A percentile compares a stretch with the other conserved stretches of the same genome.
Evolutionary conservation across 2,888 invertebrate species (phyloP).

Genomic region (Lithophane leautieri): DNA sequence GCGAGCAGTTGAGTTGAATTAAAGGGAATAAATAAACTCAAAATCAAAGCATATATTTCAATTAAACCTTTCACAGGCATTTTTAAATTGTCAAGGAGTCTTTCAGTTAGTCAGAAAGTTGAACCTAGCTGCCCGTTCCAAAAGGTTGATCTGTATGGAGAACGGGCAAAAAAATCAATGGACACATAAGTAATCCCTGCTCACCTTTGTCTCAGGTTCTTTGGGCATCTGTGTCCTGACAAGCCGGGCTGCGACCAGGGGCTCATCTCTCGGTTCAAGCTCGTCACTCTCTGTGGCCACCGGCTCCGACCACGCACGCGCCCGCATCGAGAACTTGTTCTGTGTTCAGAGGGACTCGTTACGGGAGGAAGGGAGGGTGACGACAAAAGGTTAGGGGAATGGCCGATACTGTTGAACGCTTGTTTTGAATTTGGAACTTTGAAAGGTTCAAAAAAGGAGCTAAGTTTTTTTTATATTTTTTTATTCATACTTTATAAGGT

Average conservation of each 20-base stretch:
- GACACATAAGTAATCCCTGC: too few species aligned
- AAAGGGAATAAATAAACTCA: too few species aligned
- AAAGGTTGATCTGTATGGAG: too few species aligned
- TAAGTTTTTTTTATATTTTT: too few species aligned
- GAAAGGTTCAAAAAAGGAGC: neutral
- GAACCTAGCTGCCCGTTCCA: too few species aligned
- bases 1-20: too few species aligned
- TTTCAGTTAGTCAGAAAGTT: too few species aligned
- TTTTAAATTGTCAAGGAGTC: too few species aligned
- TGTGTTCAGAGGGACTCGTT: constrained; percentile 77
- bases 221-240: constrained; percentile 80
- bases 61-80: too few species aligned
- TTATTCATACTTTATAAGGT: too few species aligned
- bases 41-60: too few species aligned
- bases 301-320: constrained; percentile 95
- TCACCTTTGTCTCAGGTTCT: constrained; percentile 75
- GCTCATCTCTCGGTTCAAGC: constrained; percentile 72
- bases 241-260: constrained; percentile 79
- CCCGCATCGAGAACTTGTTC: constrained; percentile 95
- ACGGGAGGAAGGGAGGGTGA: constrained; percentile 41
- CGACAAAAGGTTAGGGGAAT: constrained; percentile 20
- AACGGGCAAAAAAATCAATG: too few species aligned
- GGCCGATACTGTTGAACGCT: constrained; percentile 54
- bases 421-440: constrained; percentile 1
- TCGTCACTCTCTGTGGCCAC: constrained; percentile 80